These are phyloP conservation scores for Chrysocyon brachyurus DNA, from an alignment of 2,797 vertebrate species.

Conservation along the genomic window DNA sequence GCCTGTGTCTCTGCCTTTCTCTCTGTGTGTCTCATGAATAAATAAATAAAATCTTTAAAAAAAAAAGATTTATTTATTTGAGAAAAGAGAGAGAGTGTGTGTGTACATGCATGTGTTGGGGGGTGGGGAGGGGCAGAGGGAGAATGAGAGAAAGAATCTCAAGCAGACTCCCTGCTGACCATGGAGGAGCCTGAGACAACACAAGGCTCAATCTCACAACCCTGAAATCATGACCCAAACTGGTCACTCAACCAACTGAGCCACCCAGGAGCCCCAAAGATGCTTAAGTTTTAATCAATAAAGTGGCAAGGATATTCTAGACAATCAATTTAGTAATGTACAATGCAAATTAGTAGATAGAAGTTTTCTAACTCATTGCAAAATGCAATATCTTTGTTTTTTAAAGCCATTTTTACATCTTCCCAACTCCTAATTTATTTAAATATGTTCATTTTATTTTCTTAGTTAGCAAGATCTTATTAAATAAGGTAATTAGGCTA, in stretches of 20 bases:
- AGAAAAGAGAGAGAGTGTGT: neutral
- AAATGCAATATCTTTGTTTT: neutral
- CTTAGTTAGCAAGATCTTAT: slow-evolving; percentile 21
- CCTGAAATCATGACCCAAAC: neutral
- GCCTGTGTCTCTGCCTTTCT: too few species aligned
- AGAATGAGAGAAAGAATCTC: neutral
- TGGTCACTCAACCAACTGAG: neutral
- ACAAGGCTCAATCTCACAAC: neutral
- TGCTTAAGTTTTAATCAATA: slow-evolving; percentile 2
- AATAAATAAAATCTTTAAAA: too few species aligned
- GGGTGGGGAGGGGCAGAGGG: neutral
- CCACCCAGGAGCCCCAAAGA: neutral
- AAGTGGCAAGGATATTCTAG: neutral
- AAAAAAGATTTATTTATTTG: neutral
- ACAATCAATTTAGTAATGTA: neutral
- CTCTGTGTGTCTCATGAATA: too few species aligned
- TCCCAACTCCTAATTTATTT: slow-evolving; percentile 11
- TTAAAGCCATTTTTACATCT: slow-evolving; percentile 23
- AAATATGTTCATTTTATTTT: slow-evolving; percentile 61
- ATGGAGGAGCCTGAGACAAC: neutral
- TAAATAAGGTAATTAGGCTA: slow-evolving; percentile 42
- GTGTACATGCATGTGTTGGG: neutral
- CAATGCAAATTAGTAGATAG: slow-evolving; percentile 10
- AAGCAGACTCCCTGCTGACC: neutral
- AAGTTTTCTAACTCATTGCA: slow-evolving; percentile 5